phyloP scores from a whole-genome alignment of 2,797 vertebrate genomes.

The Lithobates pipiens region DNA sequence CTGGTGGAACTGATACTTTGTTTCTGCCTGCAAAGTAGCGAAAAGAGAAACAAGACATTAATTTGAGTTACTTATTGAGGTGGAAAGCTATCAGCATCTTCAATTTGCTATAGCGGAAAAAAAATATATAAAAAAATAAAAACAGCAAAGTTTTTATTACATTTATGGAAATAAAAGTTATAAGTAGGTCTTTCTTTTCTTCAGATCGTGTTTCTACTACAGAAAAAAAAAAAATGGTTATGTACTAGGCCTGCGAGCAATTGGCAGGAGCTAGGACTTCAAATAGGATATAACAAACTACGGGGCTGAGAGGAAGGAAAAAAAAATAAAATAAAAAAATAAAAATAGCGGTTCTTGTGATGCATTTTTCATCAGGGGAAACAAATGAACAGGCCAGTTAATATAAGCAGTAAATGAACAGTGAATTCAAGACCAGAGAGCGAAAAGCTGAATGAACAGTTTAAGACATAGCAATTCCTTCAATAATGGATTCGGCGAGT shows the following conservation, averaged over 20 bases:
- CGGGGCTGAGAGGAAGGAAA: not conserved
- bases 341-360: not conserved
- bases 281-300: constrained; percentile 17
- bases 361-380: constrained; percentile 36
- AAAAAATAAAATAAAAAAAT: not conserved
- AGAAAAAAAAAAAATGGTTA: not conserved
- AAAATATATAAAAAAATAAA: constrained; percentile 19
- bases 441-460: not conserved
- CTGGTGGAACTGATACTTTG: constrained; percentile 29
- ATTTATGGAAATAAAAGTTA: constrained; percentile 35
- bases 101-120: constrained; percentile 18
- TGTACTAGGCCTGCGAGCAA: constrained; percentile 21
- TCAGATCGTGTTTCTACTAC: not conserved
- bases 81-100: constrained; percentile 33
- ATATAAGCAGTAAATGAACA: constrained; percentile 34
- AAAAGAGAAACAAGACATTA: constrained; percentile 43
- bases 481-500: constrained; percentile 15
- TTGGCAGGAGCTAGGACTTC: constrained; percentile 1
- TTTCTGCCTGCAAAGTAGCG: constrained; percentile 28
- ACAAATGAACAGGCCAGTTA: constrained; percentile 37
- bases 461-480: constrained; percentile 1
- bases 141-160: constrained; percentile 33
- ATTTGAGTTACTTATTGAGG: constrained; percentile 45
- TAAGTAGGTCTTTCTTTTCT: constrained; percentile 28
- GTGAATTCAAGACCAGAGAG: not conserved